Evolutionary conservation across 2,113 vertebrate genomes (phyloP), one percentile per base, ranked within the genome.

Genomic region (Psilopogon haemacephalus): DNA sequence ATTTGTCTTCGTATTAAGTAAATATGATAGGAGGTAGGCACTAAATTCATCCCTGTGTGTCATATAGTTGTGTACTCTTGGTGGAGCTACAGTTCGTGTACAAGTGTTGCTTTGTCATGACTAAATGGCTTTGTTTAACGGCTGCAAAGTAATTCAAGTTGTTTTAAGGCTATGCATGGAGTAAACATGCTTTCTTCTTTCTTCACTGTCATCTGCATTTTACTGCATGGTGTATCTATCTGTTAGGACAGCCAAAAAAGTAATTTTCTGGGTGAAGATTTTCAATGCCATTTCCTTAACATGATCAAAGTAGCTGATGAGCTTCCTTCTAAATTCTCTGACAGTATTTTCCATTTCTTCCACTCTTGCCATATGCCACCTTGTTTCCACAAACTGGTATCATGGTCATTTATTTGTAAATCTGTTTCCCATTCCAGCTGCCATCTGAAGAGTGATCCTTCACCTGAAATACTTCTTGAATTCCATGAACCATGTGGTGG

Each of bases 401-500:
- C 20, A 12, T 44, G n/a, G 9, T 12, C 12, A 13, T 59, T 35
- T 72, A n/a, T n/a, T n/a, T n/a, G n/a, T n/a, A n/a, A n/a, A n/a
- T n/a, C n/a, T n/a, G 42, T 56, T 71, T 42, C 6, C 68, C n/a
- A 12, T 71, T 89, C 60, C n/a, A 75, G 4, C 37, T 62, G 15
- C 46, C 46, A 9, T 20, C 18, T 50, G 16, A 18, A 23, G 56
- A 65, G 27, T 76, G 21, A 15, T 40, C 77, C 58, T 72, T 26
- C 5, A 15, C 65, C 76, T 63, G 59, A 84, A 82, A 4, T 16
- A 12, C 9, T 1, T 15, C 55, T 64, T 8, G 46, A 18, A 42
- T 37, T 13, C 12, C 2, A 0, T 7, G 55, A 74, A 40, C 27
- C 14, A 3, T 23, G 1, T 0, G 3, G 58, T 21, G 4, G 1